phyloP scores from a whole-genome alignment of 2,113 vertebrate species.

The Xiphophorus couchianus region DNA sequence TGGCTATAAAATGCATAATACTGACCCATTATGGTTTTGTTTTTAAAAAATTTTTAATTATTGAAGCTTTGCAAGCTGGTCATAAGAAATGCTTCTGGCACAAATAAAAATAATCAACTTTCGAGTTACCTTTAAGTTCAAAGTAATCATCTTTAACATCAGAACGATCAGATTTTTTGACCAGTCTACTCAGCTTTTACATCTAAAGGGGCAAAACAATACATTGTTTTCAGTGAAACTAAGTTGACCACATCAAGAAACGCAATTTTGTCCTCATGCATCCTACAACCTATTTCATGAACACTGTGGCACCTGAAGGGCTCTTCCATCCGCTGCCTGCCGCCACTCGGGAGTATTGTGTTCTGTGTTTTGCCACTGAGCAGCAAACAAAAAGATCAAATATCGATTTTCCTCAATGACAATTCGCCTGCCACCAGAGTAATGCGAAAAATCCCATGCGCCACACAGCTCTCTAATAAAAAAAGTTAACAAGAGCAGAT shows the following conservation, averaged over 20 bases:
- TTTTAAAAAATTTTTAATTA: not conserved
- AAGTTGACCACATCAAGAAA: conserved; percentile 11
- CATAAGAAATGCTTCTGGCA: not conserved
- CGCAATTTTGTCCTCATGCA: conserved; percentile 30
- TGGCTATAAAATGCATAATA: too few species aligned
- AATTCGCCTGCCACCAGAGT: conserved; percentile 56
- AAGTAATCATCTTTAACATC: not conserved
- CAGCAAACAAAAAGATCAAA: conserved; percentile 66
- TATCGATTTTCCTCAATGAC: conserved; percentile 67
- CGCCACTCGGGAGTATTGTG: conserved; percentile 26
- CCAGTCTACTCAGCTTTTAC: conserved; percentile 3
- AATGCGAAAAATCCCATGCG: conserved; percentile 48
- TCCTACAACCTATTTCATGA: conserved; percentile 36
- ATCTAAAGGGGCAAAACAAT: not conserved
- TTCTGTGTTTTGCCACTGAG: conserved; percentile 47
- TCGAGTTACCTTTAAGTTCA: not conserved
- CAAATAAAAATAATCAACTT: not conserved
- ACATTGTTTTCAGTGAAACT: not conserved
- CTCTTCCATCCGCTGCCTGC: conserved; percentile 42
- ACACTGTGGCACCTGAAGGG: conserved; percentile 39
- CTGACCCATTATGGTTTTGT: too few species aligned
- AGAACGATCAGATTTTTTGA: conserved; percentile 5
- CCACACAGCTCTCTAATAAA: conserved; percentile 44
- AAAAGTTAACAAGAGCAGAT: conserved; percentile 36
- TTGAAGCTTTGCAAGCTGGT: not conserved